Conservation (phyloP, 2,797 vertebrate species). For the Kryptolebias ocellatus region DNA sequence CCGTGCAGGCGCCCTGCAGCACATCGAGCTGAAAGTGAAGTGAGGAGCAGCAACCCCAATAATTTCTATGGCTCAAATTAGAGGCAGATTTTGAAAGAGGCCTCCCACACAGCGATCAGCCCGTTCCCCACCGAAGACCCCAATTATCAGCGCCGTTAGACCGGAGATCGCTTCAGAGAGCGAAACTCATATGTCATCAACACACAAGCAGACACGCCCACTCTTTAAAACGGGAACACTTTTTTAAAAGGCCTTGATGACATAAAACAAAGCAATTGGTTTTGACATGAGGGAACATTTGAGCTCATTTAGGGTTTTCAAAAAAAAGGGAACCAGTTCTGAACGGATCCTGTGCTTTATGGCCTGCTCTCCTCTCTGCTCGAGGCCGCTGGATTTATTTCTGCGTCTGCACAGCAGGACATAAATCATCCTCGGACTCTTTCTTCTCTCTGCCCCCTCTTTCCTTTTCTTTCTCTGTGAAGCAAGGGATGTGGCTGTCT, state of each 20-base stretch:
- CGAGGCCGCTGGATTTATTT: conserved; percentile 75
- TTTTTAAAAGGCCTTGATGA: conserved; percentile 72
- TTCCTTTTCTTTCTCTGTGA: conserved; percentile 43
- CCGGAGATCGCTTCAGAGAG: conserved; percentile 27
- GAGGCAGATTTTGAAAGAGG: conserved; percentile 48
- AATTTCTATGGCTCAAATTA: conserved; percentile 68
- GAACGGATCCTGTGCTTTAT: conserved; percentile 76
- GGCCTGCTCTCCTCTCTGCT: conserved; percentile 65
- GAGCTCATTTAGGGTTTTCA: conserved; percentile 76
- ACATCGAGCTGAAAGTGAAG: conserved; percentile 43
- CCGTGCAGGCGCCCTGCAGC: conserved; percentile 26
- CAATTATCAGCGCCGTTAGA: conserved; percentile 49
- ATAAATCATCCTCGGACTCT: conserved; percentile 78
- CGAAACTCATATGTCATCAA: conserved; percentile 40
- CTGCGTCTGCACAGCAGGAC: conserved; percentile 74
- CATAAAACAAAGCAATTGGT: conserved; percentile 77
- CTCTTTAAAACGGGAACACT: conserved; percentile 53
- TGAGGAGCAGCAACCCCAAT: conserved; percentile 57
- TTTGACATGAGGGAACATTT: conserved; percentile 75
- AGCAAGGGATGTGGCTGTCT: conserved; percentile 73
- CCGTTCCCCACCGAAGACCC: conserved; percentile 33
- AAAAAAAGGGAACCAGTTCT: conserved; percentile 55
- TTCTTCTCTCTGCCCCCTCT: conserved; percentile 53
- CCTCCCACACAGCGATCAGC: conserved; percentile 64
- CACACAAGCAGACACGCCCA: conserved; percentile 36